Conservation (phyloP, 2,797 vertebrate species). For the Melanotaenia parkinsoni region DNA sequence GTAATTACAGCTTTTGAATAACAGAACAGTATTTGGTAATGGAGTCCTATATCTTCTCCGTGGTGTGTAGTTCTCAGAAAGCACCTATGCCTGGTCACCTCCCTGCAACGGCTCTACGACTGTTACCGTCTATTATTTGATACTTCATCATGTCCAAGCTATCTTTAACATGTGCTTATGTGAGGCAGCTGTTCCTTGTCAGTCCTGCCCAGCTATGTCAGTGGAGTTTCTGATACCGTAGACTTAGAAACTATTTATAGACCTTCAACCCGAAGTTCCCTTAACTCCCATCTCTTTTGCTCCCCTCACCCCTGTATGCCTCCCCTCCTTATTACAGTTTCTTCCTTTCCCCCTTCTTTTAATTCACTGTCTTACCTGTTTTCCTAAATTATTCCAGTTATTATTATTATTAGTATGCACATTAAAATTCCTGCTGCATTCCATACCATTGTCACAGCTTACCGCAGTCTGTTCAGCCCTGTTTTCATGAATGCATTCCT, state of each 20-base stretch:
- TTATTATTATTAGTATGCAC: background rate
- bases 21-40: accelerated
- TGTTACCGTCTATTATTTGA: constrained; percentile 63
- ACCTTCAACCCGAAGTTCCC: constrained; percentile 51
- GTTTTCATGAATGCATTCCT: constrained; percentile 4
- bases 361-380: constrained; percentile 8
- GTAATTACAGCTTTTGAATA: background rate
- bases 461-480: background rate
- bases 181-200: constrained; percentile 91
- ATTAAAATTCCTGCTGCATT: background rate
- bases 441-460: background rate
- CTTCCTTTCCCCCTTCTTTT: background rate
- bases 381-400: background rate
- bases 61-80: background rate
- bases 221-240: constrained; percentile 81
- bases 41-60: background rate
- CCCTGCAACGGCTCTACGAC: constrained; percentile 11
- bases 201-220: constrained; percentile 85
- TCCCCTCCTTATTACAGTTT: constrained; percentile 1
- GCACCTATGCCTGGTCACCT: background rate
- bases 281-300: constrained; percentile 15
- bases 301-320: background rate
- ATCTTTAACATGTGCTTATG: constrained; percentile 55
- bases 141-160: constrained; percentile 61
- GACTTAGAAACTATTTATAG: constrained; percentile 90